phyloP scores from a whole-genome alignment of 2,888 invertebrate genomes.

The Diabrotica balteata region DNA sequence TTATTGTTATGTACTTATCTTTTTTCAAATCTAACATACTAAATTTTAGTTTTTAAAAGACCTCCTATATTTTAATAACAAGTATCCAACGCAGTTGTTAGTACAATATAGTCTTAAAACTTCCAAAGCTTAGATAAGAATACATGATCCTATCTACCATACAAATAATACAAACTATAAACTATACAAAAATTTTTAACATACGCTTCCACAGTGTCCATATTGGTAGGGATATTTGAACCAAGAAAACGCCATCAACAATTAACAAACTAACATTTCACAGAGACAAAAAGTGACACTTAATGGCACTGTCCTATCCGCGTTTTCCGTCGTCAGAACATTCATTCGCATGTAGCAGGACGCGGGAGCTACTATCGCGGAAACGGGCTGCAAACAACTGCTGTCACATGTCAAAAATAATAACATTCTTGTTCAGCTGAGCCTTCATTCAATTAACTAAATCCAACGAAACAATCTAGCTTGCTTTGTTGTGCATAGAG shows the following conservation, averaged over 20 bases:
- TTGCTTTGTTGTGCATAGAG: slow-evolving; percentile 12
- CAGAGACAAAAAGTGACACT: slow-evolving; percentile 3
- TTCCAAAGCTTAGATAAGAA: too few relatives aligned
- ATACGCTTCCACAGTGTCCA: slow-evolving; percentile 18
- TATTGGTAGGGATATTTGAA: slow-evolving; percentile 32
- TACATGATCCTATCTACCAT: too few relatives aligned
- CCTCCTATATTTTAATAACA: too few relatives aligned
- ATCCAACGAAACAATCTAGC: slow-evolving; percentile 34
- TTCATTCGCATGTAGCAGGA: slow-evolving; percentile 11
- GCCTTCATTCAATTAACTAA: slow-evolving; percentile 41
- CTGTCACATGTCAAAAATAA: slow-evolving; percentile 41
- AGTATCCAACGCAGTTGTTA: too few relatives aligned
- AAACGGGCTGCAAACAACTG: slow-evolving; percentile 34
- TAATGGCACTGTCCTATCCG: slow-evolving; percentile 3
- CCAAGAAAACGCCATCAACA: slow-evolving; percentile 34
- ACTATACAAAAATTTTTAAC: background rate
- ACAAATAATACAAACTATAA: too few relatives aligned
- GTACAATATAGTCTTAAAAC: background rate
- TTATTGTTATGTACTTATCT: too few relatives aligned
- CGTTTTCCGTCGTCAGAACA: slow-evolving; percentile 12
- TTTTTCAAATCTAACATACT: too few relatives aligned
- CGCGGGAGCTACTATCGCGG: slow-evolving; percentile 26
- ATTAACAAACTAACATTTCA: background rate
- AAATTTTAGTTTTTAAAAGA: too few relatives aligned
- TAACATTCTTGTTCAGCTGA: slow-evolving; percentile 34